Evolutionary conservation across 1,140 invertebrate genomes (phyloP).

Genomic region (Drosophila arawakana): DNA sequence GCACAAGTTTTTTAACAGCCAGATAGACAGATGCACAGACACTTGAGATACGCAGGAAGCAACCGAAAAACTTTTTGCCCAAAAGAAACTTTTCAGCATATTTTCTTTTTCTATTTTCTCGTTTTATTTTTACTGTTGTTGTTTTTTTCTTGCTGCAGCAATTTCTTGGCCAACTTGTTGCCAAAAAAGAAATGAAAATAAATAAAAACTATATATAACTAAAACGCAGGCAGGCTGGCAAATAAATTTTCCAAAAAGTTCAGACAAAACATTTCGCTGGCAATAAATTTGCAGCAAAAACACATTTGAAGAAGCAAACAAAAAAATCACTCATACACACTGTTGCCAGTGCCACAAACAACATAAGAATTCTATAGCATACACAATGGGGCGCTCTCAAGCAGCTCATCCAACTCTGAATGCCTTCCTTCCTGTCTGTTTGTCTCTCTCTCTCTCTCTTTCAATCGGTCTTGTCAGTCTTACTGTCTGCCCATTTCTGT

Average conservation of each 20-base stretch:
- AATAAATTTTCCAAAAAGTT: constrained; percentile 76
- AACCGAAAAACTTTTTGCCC: constrained; percentile 39
- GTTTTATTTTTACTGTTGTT: background rate
- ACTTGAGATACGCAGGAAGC: constrained; percentile 52
- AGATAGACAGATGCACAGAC: constrained; percentile 53
- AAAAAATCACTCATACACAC: constrained; percentile 82
- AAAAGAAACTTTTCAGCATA: constrained; percentile 62
- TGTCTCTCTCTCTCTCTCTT: constrained; percentile 25
- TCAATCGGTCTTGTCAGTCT: constrained; percentile 34
- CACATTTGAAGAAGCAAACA: constrained; percentile 37
- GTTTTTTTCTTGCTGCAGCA: background rate
- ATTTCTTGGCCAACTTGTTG: constrained; percentile 67
- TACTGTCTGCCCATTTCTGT: background rate
- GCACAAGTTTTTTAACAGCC: constrained; percentile 42
- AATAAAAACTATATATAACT: constrained; percentile 34
- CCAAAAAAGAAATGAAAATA: constrained; percentile 45
- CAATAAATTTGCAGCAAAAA: constrained; percentile 72
- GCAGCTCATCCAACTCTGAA: constrained; percentile 6
- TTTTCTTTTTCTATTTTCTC: constrained; percentile 36
- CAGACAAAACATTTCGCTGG: constrained; percentile 78
- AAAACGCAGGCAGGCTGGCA: constrained; percentile 48
- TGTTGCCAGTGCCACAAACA: constrained; percentile 61
- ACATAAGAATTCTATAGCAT: constrained; percentile 50
- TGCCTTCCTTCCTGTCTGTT: constrained; percentile 19
- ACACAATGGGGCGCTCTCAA: constrained; percentile 42